These are phyloP conservation scores for Asobara japonica DNA, from an alignment of 1,140 invertebrate species.

Conservation along the genomic window DNA sequence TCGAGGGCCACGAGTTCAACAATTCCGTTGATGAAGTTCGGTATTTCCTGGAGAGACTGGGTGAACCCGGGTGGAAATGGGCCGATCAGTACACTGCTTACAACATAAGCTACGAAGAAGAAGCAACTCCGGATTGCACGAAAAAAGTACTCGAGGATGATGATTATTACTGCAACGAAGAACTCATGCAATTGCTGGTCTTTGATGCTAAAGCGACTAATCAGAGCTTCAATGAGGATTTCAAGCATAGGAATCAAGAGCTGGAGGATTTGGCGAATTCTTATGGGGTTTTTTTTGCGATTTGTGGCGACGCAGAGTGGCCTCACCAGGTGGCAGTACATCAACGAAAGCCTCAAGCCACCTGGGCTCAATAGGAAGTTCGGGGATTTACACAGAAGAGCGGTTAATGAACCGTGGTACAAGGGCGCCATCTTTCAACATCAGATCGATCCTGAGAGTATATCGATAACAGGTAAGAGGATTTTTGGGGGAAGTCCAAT, in stretches of 20 bases:
- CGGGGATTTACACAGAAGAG: conserved; percentile 78
- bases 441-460: conserved; percentile 74
- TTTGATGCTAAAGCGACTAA: conserved; percentile 88
- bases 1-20: conserved; percentile 76
- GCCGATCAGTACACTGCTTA: conserved; percentile 66
- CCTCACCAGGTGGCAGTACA: conserved; percentile 83
- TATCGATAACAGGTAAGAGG: conserved; percentile 55
- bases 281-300: conserved; percentile 77
- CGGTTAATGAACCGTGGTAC: conserved; percentile 94
- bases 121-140: conserved; percentile 66
- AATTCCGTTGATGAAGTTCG: conserved; percentile 78
- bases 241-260: conserved; percentile 65
- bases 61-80: conserved; percentile 70
- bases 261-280: conserved; percentile 65
- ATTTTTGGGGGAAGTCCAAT: not conserved
- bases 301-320: conserved; percentile 92
- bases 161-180: conserved; percentile 85
- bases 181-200: conserved; percentile 84
- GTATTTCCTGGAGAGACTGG: conserved; percentile 77
- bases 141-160: conserved; percentile 72
- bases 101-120: conserved; percentile 31
- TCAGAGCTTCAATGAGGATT: conserved; percentile 74
- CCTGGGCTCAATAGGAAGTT: conserved; percentile 69
- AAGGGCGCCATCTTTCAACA: conserved; percentile 89
- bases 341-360: not conserved